phyloP scores from a whole-genome alignment of 2,888 invertebrate species.

The Oxystoma pomonae region DNA sequence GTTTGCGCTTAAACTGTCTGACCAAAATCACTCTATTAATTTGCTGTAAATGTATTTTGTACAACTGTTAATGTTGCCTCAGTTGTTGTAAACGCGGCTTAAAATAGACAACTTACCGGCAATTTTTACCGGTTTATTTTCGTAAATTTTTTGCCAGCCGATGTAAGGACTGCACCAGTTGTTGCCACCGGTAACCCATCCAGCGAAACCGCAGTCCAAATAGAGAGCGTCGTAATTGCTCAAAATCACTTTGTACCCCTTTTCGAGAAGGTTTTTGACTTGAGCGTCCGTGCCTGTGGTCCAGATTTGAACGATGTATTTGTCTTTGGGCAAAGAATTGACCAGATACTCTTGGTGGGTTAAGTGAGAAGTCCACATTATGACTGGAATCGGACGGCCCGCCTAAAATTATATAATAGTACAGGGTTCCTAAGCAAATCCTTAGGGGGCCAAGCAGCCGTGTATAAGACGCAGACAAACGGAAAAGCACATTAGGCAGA shows the following conservation, averaged over 20 bases:
- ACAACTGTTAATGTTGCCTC: no score
- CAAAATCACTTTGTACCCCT: constrained; percentile 69
- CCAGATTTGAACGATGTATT: constrained; percentile 69
- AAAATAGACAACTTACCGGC: constrained; percentile 49
- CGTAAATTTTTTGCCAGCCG: constrained; percentile 84
- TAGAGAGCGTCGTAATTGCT: constrained; percentile 86
- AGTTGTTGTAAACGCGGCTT: no score
- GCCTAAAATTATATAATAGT: constrained; percentile 25
- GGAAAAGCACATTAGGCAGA: no score
- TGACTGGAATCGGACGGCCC: constrained; percentile 57
- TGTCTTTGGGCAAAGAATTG: constrained; percentile 62
- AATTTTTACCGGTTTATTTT: constrained; percentile 65
- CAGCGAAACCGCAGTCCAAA: constrained; percentile 80
- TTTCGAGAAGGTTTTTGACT: constrained; percentile 62
- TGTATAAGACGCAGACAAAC: no score
- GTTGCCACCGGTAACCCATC: constrained; percentile 76
- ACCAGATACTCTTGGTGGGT: constrained; percentile 64
- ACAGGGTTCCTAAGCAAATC: no score
- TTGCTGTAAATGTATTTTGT: no score
- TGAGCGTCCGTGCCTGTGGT: constrained; percentile 39
- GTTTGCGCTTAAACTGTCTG: no score
- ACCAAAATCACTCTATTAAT: no score
- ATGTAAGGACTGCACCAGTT: constrained; percentile 92
- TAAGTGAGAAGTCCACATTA: constrained; percentile 79
- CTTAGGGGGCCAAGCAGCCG: no score